phyloP scores from a whole-genome alignment of 2,113 vertebrate genomes.

The Rhagologus leucostigma region DNA sequence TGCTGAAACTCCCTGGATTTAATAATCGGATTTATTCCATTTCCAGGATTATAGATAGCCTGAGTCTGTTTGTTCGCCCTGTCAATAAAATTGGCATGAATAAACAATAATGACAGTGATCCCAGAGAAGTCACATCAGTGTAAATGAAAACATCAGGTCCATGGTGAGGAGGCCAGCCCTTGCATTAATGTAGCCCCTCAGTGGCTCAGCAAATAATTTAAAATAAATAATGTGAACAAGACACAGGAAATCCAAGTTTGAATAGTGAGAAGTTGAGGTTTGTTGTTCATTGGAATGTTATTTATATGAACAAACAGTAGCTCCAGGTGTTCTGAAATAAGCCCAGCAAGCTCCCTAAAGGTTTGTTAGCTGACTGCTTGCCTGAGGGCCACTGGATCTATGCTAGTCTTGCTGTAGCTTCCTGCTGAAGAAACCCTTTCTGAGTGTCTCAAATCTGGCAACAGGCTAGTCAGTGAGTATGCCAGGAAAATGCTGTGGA shows the following conservation, averaged over 20 bases:
- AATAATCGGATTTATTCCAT: not conserved
- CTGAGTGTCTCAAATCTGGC: not conserved
- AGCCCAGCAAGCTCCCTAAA: not conserved
- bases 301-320: constrained; percentile 1
- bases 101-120: not conserved
- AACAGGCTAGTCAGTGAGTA: not conserved
- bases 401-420: not conserved
- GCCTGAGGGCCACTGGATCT: not conserved
- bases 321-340: not conserved
- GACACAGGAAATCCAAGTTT: not conserved
- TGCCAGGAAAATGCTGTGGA: not conserved
- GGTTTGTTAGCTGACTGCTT: not conserved
- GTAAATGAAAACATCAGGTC: not conserved
- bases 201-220: not conserved
- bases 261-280: not conserved
- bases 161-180: not conserved
- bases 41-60: not conserved
- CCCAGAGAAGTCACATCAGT: not conserved
- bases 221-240: constrained; percentile 6
- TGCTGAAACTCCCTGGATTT: not conserved
- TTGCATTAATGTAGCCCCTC: not conserved
- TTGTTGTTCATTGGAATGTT: not conserved
- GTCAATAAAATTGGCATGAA: not conserved
- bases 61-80: not conserved
- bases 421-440: not conserved